phyloP scores from a whole-genome alignment of 2,888 invertebrate genomes.

The Strigamia crassipes region DNA sequence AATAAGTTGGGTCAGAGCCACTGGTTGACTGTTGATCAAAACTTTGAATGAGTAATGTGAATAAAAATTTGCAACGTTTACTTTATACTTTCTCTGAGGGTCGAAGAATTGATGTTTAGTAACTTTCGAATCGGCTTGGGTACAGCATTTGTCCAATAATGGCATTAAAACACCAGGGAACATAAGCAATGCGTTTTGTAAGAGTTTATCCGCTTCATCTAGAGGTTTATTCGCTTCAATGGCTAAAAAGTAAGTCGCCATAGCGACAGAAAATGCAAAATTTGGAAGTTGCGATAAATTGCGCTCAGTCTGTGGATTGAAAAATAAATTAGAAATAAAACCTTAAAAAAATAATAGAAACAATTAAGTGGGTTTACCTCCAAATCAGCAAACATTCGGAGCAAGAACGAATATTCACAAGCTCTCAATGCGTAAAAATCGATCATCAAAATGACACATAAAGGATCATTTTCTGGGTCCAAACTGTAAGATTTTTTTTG shows the following conservation, averaged over 20 bases:
- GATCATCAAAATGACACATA: slow-evolving; percentile 75
- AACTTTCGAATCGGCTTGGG: slow-evolving; percentile 71
- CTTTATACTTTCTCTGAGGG: slow-evolving; percentile 59
- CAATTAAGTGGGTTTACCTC: slow-evolving; percentile 57
- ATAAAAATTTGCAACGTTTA: neutral
- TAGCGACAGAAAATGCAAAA: slow-evolving; percentile 78
- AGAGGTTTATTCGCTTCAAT: slow-evolving; percentile 48
- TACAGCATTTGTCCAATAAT: slow-evolving; percentile 75
- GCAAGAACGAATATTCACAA: slow-evolving; percentile 75
- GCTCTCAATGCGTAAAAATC: slow-evolving; percentile 80
- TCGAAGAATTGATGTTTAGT: slow-evolving; percentile 64
- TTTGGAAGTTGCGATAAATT: slow-evolving; percentile 84
- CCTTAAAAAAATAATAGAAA: neutral
- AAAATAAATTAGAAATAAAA: neutral
- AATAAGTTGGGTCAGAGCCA: slow-evolving; percentile 70
- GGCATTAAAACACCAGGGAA: slow-evolving; percentile 77
- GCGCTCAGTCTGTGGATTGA: slow-evolving; percentile 60
- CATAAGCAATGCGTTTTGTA: slow-evolving; percentile 79
- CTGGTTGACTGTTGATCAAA: slow-evolving; percentile 61
- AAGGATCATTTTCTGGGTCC: slow-evolving; percentile 75
- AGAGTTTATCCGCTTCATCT: slow-evolving; percentile 63
- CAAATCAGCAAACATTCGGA: slow-evolving; percentile 61
- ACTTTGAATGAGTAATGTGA: slow-evolving; percentile 14
- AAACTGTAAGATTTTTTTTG: slow-evolving; percentile 60
- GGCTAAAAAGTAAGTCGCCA: slow-evolving; percentile 69